These are phyloP conservation scores for Perccottus glenii DNA, from an alignment of 2,113 vertebrate species.

Conservation along the genomic window DNA sequence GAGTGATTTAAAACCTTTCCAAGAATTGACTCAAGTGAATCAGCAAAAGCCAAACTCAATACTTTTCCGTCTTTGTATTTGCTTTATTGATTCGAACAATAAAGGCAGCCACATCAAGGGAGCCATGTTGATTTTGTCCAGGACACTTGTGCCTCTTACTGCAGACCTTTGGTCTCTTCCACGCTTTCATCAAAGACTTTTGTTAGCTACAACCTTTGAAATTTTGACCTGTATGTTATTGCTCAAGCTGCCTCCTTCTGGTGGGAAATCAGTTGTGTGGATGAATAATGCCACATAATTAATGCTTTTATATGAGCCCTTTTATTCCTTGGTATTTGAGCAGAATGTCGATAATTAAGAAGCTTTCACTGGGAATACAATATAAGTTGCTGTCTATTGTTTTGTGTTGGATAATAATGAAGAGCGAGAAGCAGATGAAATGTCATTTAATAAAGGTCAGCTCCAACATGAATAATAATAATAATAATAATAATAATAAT, in stretches of 20 bases:
- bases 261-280: background rate
- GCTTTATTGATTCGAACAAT: slow-evolving; percentile 44
- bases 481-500: background rate
- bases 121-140: slow-evolving; percentile 22
- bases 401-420: slow-evolving; percentile 40
- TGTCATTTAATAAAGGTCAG: slow-evolving; percentile 30
- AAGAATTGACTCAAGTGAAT: slow-evolving; percentile 35
- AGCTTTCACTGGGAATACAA: slow-evolving; percentile 22
- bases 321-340: slow-evolving; percentile 59
- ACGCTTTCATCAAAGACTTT: background rate
- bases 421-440: slow-evolving; percentile 25
- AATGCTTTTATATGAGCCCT: slow-evolving; percentile 25
- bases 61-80: slow-evolving; percentile 12
- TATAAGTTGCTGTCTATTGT: slow-evolving; percentile 16
- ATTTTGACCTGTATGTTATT: background rate
- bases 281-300: slow-evolving; percentile 47
- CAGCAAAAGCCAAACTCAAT: slow-evolving; percentile 18
- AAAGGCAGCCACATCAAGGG: slow-evolving; percentile 8
- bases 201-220: too few relatives aligned
- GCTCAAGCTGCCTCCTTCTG: too few relatives aligned
- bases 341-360: slow-evolving; percentile 50
- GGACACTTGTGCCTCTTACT: slow-evolving; percentile 20
- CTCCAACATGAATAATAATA: slow-evolving; percentile 3
- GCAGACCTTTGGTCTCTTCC: slow-evolving; percentile 12
- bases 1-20: slow-evolving; percentile 8